Conservation (phyloP, 2,888 invertebrate genomes). For the Coelinius sp. region DNA sequence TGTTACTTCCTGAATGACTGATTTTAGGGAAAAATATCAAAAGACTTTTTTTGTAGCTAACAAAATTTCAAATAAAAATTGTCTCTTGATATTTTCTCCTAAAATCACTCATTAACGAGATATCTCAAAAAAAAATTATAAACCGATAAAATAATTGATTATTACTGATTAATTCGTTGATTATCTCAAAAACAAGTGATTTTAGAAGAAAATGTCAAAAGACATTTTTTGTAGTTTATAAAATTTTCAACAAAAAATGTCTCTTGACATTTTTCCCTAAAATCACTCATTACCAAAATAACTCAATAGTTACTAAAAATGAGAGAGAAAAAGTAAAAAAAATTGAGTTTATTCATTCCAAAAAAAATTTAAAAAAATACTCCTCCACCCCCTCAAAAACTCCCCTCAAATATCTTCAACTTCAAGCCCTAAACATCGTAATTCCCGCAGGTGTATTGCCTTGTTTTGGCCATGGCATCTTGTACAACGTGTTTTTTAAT, state of each 20-base stretch:
- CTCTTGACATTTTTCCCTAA: no score
- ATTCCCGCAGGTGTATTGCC: conserved; percentile 56
- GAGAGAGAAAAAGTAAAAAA: not conserved
- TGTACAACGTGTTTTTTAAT: conserved; percentile 38
- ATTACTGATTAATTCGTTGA: no score
- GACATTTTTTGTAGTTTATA: no score
- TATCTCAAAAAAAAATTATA: no score
- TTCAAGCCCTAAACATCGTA: conserved; percentile 8
- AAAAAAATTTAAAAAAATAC: not conserved
- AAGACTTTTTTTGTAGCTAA: not conserved
- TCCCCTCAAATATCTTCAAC: not conserved
- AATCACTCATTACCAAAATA: no score
- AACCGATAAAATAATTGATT: no score
- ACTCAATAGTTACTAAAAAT: no score
- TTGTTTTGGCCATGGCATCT: conserved; percentile 21
- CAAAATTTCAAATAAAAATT: not conserved
- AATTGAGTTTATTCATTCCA: not conserved
- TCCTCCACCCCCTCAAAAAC: not conserved
- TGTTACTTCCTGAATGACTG: no score
- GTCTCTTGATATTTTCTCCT: not conserved
- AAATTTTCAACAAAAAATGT: no score
- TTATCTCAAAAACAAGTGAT: no score
- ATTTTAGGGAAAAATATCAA: not conserved
- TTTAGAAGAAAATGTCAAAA: no score
- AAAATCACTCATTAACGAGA: no score